A percentile compares a stretch with the other conserved stretches of the same genome.
phyloP scores from a whole-genome alignment of 2,113 vertebrate species.

The Balaeniceps rex region DNA sequence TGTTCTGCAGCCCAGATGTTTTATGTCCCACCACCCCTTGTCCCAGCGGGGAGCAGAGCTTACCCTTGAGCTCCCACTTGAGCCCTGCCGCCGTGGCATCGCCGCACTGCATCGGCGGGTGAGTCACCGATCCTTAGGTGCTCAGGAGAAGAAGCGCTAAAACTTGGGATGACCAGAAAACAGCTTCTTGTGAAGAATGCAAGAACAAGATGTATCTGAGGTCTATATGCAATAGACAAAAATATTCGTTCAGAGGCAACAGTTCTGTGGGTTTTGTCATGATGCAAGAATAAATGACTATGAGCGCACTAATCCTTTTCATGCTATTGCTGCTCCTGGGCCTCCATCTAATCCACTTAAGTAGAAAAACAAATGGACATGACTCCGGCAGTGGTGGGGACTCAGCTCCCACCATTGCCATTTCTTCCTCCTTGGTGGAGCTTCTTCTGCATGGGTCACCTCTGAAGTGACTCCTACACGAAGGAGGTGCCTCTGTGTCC shows the following conservation, averaged over 20 bases:
- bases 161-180: not conserved
- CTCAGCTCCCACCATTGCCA: not conserved
- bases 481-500: not conserved
- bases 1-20: not conserved
- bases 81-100: not conserved
- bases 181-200: not conserved
- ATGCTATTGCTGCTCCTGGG: not conserved
- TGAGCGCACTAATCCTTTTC: not conserved
- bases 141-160: not conserved
- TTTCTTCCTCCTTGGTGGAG: not conserved
- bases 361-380: not conserved
- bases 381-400: rapidly evolving
- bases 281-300: too few relatives aligned
- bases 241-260: not conserved
- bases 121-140: rapidly evolving
- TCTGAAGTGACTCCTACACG: too few relatives aligned
- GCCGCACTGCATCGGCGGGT: rapidly evolving
- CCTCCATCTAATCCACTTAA: not conserved
- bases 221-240: not conserved
- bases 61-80: rapidly evolving
- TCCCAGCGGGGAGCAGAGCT: not conserved
- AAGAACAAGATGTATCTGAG: not conserved
- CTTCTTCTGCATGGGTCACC: not conserved
- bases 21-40: not conserved
- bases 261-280: not conserved